Evolutionary conservation across 2,797 vertebrate species (phyloP).

Genomic region (Spinibarbus caldwelli): DNA sequence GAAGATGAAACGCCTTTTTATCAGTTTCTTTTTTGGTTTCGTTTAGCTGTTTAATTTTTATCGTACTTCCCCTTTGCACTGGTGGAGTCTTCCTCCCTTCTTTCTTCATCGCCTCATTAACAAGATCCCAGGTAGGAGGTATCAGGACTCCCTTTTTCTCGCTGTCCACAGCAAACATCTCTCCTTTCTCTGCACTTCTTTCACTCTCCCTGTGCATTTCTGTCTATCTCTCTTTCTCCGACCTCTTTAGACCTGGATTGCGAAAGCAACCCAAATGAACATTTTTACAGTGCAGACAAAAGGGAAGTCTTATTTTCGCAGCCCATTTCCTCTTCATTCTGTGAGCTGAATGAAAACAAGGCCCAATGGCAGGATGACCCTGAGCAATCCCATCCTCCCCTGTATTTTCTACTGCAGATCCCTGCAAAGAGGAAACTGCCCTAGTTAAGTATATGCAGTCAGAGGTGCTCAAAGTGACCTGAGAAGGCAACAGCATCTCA

Average conservation of each 20-base stretch:
- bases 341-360: constrained; percentile 58
- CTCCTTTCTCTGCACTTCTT: constrained; percentile 32
- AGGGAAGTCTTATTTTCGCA: constrained; percentile 51
- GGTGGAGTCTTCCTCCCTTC: constrained; percentile 27
- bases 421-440: constrained; percentile 82
- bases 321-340: constrained; percentile 51
- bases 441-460: constrained; percentile 74
- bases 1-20: constrained; percentile 1
- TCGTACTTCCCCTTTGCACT: constrained; percentile 34
- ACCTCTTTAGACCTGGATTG: constrained; percentile 49
- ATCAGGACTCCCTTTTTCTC: constrained; percentile 24
- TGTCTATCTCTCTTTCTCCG: constrained; percentile 46
- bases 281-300: constrained; percentile 36
- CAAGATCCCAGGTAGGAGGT: constrained; percentile 41
- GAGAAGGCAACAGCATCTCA: constrained; percentile 57
- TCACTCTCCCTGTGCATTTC: constrained; percentile 50
- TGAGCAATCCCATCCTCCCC: constrained; percentile 73
- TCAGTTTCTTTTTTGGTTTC: constrained; percentile 11
- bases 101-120: constrained; percentile 35
- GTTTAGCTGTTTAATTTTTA: constrained; percentile 20
- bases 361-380: constrained; percentile 72
- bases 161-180: constrained; percentile 47
- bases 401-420: constrained; percentile 77
- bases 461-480: constrained; percentile 69
- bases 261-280: constrained; percentile 44